These are phyloP conservation scores for Montipora foliosa DNA, from an alignment of 64 coral and sea anemone species.

Conservation along the genomic window DNA sequence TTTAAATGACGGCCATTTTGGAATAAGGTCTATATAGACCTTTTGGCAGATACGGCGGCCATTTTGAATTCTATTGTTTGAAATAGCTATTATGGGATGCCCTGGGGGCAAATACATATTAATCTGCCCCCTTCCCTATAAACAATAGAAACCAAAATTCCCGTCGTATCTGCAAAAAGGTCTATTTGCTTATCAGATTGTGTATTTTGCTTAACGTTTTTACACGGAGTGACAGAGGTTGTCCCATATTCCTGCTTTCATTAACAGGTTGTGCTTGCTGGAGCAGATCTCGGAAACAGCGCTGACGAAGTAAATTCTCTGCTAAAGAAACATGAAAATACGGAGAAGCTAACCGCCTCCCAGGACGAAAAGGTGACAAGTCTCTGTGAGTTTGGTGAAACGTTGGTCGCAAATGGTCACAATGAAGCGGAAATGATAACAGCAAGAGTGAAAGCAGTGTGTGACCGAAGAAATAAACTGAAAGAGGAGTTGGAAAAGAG, in stretches of 20 bases:
- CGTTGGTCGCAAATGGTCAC: slow-evolving; percentile 65
- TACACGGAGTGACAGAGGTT: not conserved
- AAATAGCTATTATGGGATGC: too few species aligned
- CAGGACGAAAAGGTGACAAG: slow-evolving; percentile 80
- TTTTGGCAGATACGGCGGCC: too few species aligned
- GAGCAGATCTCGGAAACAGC: slow-evolving; percentile 89
- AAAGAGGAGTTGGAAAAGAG: slow-evolving; percentile 69
- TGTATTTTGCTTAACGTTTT: not conserved
- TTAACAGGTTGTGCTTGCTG: slow-evolving; percentile 70
- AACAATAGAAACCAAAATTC: too few species aligned
- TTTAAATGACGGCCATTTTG: too few species aligned
- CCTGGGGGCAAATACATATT: too few species aligned
- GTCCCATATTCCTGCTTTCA: not conserved
- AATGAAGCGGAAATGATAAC: slow-evolving; percentile 68
- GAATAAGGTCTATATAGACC: too few species aligned
- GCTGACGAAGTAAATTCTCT: slow-evolving; percentile 91
- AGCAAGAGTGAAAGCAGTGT: slow-evolving; percentile 69
- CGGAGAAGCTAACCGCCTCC: slow-evolving; percentile 76
- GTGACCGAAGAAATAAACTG: slow-evolving; percentile 77
- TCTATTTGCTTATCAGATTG: not conserved
- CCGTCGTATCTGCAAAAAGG: too few species aligned
- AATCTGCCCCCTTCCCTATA: too few species aligned
- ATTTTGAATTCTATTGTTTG: too few species aligned
- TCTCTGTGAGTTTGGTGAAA: slow-evolving; percentile 78
- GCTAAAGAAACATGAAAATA: slow-evolving; percentile 93